Percentiles rank a stretch among this genome's conserved stretches.
Evolutionary conservation across 2,113 vertebrate species (phyloP).

Genomic region (Microtus pennsylvanicus): DNA sequence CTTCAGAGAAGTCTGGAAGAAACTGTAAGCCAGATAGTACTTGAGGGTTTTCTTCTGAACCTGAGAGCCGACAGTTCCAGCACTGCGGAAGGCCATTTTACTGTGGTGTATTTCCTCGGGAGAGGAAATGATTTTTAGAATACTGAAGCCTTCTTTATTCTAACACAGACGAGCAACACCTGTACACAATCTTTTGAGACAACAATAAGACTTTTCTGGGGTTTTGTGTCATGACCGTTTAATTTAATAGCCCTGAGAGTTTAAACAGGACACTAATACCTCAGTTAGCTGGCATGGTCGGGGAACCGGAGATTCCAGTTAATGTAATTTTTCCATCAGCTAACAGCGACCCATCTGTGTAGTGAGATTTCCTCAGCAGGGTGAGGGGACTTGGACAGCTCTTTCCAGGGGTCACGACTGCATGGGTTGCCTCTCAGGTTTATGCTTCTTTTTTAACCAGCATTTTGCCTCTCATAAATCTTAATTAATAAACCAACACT

Average conservation of each 20-base stretch:
- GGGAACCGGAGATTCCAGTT: constrained; percentile 76
- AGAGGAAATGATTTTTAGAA: constrained; percentile 82
- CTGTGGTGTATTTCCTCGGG: constrained; percentile 61
- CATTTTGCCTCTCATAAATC: constrained; percentile 62
- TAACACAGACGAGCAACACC: constrained; percentile 74
- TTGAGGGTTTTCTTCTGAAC: constrained; percentile 73
- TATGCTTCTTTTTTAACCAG: background rate
- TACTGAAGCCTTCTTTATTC: constrained; percentile 78
- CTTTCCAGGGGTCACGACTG: constrained; percentile 56
- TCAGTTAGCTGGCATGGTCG: constrained; percentile 70
- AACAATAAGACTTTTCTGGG: constrained; percentile 82
- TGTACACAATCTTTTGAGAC: constrained; percentile 81
- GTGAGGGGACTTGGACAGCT: constrained; percentile 64
- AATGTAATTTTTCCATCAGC: constrained; percentile 79
- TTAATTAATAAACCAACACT: constrained; percentile 67
- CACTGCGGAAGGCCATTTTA: constrained; percentile 35
- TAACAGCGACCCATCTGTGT: constrained; percentile 77
- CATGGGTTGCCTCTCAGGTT: constrained; percentile 59
- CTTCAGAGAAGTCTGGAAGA: constrained; percentile 52
- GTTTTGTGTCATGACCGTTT: constrained; percentile 80
- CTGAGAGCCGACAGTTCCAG: constrained; percentile 42
- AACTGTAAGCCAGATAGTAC: constrained; percentile 51
- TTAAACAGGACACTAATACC: constrained; percentile 79
- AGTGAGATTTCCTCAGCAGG: constrained; percentile 76
- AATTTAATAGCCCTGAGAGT: constrained; percentile 82